Percentiles rank a stretch among this genome's conserved stretches.
phyloP scores from a whole-genome alignment of 2,797 vertebrate genomes.

The Chloroceryle amazona region DNA sequence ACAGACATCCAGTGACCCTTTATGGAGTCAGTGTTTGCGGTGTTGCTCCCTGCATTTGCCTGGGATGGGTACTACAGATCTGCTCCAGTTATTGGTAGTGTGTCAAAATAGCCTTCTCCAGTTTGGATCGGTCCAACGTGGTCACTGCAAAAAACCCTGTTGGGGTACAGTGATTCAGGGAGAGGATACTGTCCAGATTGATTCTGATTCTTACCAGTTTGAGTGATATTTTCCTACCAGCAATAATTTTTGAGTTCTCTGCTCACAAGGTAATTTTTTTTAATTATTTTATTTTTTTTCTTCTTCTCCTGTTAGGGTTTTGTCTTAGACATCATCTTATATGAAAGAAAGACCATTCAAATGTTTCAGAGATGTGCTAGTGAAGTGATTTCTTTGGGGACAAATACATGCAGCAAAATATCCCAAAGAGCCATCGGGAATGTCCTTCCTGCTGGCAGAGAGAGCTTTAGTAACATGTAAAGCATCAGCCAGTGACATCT shows the following conservation, averaged over 20 bases:
- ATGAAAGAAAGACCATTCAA: background rate
- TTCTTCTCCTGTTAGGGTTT: background rate
- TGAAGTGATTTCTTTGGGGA: background rate
- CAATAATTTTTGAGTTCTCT: background rate
- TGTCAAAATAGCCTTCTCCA: background rate
- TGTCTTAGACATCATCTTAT: background rate
- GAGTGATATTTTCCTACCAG: background rate
- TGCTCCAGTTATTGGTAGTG: background rate
- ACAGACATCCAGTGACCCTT: background rate
- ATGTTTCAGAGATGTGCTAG: background rate
- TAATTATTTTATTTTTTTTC: background rate
- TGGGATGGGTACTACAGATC: background rate
- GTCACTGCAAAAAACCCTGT: background rate
- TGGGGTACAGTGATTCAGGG: background rate
- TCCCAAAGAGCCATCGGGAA: background rate
- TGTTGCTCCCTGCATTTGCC: background rate
- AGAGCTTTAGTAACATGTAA: background rate
- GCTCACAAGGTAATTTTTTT: background rate
- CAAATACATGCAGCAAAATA: background rate
- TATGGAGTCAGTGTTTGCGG: rapidly evolving
- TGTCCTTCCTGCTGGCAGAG: background rate
- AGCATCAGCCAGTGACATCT: background rate
- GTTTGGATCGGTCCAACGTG: background rate
- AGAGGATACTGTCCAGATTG: background rate
- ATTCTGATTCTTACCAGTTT: background rate